These are phyloP conservation scores for Philereme vetulata DNA, from an alignment of 2,888 invertebrate genomes.

Conservation along the genomic window DNA sequence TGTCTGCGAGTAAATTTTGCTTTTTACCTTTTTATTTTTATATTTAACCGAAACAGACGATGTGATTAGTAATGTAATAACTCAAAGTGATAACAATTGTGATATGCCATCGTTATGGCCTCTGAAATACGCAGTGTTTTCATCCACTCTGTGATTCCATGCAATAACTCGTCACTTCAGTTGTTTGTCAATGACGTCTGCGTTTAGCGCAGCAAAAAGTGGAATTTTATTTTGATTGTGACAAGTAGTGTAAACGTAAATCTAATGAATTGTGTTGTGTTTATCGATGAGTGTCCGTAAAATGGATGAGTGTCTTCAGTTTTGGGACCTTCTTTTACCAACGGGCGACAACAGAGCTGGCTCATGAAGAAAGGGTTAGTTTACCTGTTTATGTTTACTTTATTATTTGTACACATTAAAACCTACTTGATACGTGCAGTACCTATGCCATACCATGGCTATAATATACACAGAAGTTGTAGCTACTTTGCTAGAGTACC, in stretches of 20 bases:
- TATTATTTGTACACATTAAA: conserved; percentile 38
- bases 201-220: conserved; percentile 83
- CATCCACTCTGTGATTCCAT: conserved; percentile 77
- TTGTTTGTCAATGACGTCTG: conserved; percentile 84
- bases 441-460: conserved; percentile 53
- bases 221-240: conserved; percentile 81
- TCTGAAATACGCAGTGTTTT: conserved; percentile 75
- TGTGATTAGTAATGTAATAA: conserved; percentile 74
- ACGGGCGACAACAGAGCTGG: conserved; percentile 78
- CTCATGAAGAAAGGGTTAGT: conserved; percentile 84
- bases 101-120: conserved; percentile 75
- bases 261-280: conserved; percentile 76
- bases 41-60: conserved; percentile 73
- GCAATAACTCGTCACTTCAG: conserved; percentile 81
- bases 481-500: conserved; percentile 43
- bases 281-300: conserved; percentile 76
- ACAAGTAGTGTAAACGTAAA: conserved; percentile 79
- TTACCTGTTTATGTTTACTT: conserved; percentile 77
- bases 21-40: conserved; percentile 82
- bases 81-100: conserved; percentile 79
- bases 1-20: conserved; percentile 79
- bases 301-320: conserved; percentile 80
- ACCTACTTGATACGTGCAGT: conserved; percentile 43
- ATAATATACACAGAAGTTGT: conserved; percentile 43
- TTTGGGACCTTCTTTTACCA: conserved; percentile 74